These are phyloP conservation scores for Lutjanus erythropterus DNA, from an alignment of 2,113 vertebrate genomes.

Conservation along the genomic window DNA sequence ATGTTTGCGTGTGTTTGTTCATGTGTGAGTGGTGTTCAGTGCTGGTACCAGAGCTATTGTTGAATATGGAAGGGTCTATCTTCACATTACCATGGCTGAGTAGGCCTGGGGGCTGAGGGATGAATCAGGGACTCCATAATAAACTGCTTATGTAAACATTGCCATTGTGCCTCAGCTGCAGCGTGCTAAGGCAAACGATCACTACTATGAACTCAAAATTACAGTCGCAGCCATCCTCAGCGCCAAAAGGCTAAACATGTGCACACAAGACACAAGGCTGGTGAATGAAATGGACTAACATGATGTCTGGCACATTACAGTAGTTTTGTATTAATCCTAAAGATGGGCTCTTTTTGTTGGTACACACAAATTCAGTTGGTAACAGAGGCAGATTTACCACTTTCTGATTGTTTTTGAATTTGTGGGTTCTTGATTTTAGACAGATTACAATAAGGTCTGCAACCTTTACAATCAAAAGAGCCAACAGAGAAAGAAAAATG, in stretches of 20 bases:
- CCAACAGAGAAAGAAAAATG: too few relatives aligned
- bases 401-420: too few relatives aligned
- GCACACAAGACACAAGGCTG: too few relatives aligned
- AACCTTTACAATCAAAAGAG: too few relatives aligned
- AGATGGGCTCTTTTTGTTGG: background rate
- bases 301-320: background rate
- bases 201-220: conserved; percentile 6
- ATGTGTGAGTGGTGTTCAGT: conserved; percentile 37
- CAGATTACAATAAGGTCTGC: too few relatives aligned
- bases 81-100: conserved; percentile 61
- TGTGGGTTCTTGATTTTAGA: too few relatives aligned
- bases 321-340: background rate
- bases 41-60: conserved; percentile 43
- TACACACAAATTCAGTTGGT: too few relatives aligned
- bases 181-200: conserved; percentile 12
- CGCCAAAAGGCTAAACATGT: background rate
- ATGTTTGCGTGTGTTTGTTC: conserved; percentile 56
- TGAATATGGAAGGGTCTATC: conserved; percentile 37
- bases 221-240: conserved; percentile 14
- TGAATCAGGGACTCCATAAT: conserved; percentile 63
- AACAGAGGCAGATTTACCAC: too few relatives aligned
- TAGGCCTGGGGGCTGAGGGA: conserved; percentile 38
- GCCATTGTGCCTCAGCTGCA: conserved; percentile 46
- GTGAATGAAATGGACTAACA: background rate
- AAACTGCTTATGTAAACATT: conserved; percentile 71